Evolutionary conservation across 2,888 invertebrate genomes (phyloP).

Genomic region (Caenorhabditis plicata): DNA sequence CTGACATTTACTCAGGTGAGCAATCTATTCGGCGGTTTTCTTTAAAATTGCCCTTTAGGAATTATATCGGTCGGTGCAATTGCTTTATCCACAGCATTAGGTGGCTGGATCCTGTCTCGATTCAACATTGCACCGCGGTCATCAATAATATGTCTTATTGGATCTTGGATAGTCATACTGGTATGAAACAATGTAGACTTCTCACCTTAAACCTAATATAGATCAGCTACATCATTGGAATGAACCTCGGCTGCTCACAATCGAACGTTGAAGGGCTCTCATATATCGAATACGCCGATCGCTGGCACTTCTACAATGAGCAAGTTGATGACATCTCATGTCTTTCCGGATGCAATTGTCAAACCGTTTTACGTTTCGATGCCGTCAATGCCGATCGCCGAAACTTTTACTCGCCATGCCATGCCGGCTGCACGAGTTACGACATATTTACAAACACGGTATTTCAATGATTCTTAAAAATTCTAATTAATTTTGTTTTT

Average conservation of each 20-base stretch:
- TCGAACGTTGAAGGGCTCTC: constrained; percentile 29
- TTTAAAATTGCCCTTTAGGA: no score
- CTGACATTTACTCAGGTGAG: constrained; percentile 74
- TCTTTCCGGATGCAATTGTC: constrained; percentile 32
- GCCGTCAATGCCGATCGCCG: constrained; percentile 72
- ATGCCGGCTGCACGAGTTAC: constrained; percentile 73
- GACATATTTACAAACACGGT: constrained; percentile 28
- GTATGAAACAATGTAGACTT: not conserved
- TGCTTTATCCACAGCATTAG: constrained; percentile 53
- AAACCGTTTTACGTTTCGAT: constrained; percentile 68
- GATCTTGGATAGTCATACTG: constrained; percentile 46
- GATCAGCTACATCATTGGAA: constrained; percentile 45
- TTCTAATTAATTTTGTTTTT: not conserved
- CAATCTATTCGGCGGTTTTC: not conserved
- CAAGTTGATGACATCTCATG: constrained; percentile 17
- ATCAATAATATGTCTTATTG: constrained; percentile 39
- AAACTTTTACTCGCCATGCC: constrained; percentile 77
- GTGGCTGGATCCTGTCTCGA: constrained; percentile 50
- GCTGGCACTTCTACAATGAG: constrained; percentile 27
- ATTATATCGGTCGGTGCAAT: constrained; percentile 55
- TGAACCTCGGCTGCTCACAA: constrained; percentile 44
- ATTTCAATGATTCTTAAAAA: constrained; percentile 1
- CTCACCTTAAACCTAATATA: constrained; percentile 8
- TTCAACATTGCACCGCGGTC: constrained; percentile 43
- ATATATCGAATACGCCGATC: constrained; percentile 21